phyloP scores from a whole-genome alignment of 1,140 invertebrate genomes.

The Dolichoris vasculosae region DNA sequence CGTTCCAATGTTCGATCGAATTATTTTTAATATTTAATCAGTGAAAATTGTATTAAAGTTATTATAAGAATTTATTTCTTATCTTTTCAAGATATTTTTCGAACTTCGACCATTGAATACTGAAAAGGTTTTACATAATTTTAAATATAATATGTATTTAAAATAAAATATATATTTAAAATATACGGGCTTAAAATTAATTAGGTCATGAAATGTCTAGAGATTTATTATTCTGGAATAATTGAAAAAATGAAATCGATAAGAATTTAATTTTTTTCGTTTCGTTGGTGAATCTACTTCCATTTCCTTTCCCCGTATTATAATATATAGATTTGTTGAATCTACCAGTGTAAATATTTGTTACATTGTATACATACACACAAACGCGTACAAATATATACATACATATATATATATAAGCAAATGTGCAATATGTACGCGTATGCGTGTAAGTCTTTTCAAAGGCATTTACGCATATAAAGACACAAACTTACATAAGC shows the following conservation, averaged over 20 bases:
- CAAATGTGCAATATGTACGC: neutral
- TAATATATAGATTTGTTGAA: slow-evolving; percentile 36
- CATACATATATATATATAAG: neutral
- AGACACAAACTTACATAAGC: slow-evolving; percentile 9
- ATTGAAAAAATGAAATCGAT: neutral
- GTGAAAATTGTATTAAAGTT: too few relatives aligned
- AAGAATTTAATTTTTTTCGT: neutral
- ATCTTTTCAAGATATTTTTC: neutral
- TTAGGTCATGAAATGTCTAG: too few relatives aligned
- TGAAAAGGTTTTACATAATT: neutral
- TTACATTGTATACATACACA: slow-evolving; percentile 18
- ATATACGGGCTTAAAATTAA: too few relatives aligned
- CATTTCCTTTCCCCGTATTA: neutral
- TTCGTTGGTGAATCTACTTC: neutral
- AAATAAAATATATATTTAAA: too few relatives aligned
- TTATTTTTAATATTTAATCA: too few relatives aligned
- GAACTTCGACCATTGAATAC: neutral
- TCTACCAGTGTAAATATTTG: slow-evolving; percentile 36
- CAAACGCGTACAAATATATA: neutral
- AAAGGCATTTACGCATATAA: slow-evolving; percentile 4
- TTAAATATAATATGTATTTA: neutral
- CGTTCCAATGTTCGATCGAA: too few relatives aligned
- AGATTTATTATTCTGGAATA: too few relatives aligned
- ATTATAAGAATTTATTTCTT: too few relatives aligned
- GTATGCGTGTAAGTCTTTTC: slow-evolving; percentile 23